Conservation (phyloP, 2,797 vertebrate genomes). For the Pygocentrus nattereri region DNA sequence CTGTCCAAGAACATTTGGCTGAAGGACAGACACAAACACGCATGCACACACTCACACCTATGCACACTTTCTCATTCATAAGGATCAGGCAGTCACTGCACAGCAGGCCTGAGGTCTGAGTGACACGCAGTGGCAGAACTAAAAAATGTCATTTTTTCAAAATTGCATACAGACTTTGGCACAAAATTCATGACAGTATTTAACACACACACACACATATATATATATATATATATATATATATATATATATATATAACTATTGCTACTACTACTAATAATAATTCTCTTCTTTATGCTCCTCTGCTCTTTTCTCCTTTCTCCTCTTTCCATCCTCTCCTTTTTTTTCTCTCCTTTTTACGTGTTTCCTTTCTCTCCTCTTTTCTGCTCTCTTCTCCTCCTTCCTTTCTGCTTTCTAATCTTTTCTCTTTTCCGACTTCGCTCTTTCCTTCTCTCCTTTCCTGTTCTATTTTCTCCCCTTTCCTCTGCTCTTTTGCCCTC, state of each 20-base stretch:
- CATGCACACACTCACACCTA: slow-evolving; percentile 41
- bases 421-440: no score
- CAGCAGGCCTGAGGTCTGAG: slow-evolving; percentile 31
- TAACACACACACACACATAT: no score
- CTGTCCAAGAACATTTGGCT: slow-evolving; percentile 79
- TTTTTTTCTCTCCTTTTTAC: no score
- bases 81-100: slow-evolving; percentile 22
- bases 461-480: no score
- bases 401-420: no score
- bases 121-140: slow-evolving; percentile 41
- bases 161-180: neutral
- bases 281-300: no score
- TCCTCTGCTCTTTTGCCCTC: no score
- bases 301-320: neutral
- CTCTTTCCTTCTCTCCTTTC: no score
- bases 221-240: no score
- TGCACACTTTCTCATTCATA: slow-evolving; percentile 38
- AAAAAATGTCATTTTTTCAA: slow-evolving; percentile 5
- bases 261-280: no score
- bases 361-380: no score
- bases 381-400: neutral
- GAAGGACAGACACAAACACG: slow-evolving; percentile 71
- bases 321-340: neutral
- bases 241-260: no score
- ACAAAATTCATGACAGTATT: neutral